Conservation (phyloP, 2,888 invertebrate species). For the Melipona beecheii region DNA sequence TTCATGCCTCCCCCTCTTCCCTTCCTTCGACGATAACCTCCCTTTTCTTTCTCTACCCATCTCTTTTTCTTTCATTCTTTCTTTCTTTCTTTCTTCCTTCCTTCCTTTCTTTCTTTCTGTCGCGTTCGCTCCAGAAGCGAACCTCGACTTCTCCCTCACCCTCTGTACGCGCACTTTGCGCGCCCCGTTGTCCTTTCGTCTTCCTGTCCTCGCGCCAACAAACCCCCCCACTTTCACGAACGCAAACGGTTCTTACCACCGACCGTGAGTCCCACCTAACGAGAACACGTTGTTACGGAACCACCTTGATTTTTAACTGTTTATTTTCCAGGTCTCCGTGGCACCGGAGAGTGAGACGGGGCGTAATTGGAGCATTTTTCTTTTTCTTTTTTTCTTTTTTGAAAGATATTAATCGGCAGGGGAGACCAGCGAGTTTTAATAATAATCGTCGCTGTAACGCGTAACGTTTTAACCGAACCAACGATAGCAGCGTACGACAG, state of each 20-base stretch:
- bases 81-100: not conserved
- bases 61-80: slow-evolving; percentile 3
- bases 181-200: slow-evolving; percentile 28
- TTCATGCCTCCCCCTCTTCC: slow-evolving; percentile 39
- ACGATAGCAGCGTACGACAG: too few species aligned
- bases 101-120: not conserved
- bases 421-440: not conserved
- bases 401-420: not conserved
- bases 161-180: slow-evolving; percentile 26
- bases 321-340: slow-evolving; percentile 3
- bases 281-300: slow-evolving; percentile 41
- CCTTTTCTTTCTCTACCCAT: not conserved
- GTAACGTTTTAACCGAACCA: too few species aligned
- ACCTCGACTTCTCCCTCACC: not conserved
- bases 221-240: not conserved
- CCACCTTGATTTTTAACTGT: slow-evolving; percentile 7
- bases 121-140: not conserved
- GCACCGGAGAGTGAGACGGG: not conserved
- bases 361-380: not conserved
- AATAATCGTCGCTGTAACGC: too few species aligned
- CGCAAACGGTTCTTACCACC: not conserved
- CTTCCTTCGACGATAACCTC: slow-evolving; percentile 40
- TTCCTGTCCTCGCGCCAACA: slow-evolving; percentile 18
- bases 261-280: slow-evolving; percentile 37
- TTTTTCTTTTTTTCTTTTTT: not conserved